Percentiles rank a stretch among this genome's conserved stretches.
phyloP scores from a whole-genome alignment of 1,140 invertebrate genomes.

The Uloborus diversus region DNA sequence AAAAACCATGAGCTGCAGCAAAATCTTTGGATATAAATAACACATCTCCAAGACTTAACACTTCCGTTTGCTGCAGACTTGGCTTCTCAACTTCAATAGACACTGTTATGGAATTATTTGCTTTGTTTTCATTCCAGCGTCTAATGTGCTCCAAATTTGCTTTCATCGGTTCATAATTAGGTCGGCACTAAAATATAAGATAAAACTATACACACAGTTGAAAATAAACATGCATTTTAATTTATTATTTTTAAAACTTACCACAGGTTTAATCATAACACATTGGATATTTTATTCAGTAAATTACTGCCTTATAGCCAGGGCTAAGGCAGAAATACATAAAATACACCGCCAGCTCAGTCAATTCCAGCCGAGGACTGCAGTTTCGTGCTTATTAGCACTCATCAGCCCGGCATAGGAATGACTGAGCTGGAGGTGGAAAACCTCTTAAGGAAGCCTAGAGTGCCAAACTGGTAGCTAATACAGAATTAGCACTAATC shows the following conservation, averaged over 20 bases:
- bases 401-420: no score
- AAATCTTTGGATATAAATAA: constrained; percentile 75
- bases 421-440: no score
- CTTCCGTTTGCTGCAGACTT: constrained; percentile 64
- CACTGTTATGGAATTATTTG: constrained; percentile 66
- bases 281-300: neutral
- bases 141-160: constrained; percentile 71
- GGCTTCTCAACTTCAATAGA: constrained; percentile 75
- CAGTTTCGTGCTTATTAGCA: no score
- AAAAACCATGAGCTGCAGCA: constrained; percentile 68
- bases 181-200: constrained; percentile 67
- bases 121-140: constrained; percentile 66
- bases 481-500: no score
- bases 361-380: no score
- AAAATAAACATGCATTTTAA: neutral
- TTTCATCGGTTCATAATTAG: constrained; percentile 68
- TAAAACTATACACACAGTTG: neutral
- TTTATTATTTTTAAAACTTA: no score
- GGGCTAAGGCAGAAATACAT: neutral
- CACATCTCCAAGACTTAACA: constrained; percentile 71
- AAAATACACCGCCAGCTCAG: neutral
- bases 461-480: no score
- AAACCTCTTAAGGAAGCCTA: no score
- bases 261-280: neutral
- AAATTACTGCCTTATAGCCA: neutral